Evolutionary conservation across 2,113 vertebrate species (phyloP).

Genomic region (Oryzias celebensis): DNA sequence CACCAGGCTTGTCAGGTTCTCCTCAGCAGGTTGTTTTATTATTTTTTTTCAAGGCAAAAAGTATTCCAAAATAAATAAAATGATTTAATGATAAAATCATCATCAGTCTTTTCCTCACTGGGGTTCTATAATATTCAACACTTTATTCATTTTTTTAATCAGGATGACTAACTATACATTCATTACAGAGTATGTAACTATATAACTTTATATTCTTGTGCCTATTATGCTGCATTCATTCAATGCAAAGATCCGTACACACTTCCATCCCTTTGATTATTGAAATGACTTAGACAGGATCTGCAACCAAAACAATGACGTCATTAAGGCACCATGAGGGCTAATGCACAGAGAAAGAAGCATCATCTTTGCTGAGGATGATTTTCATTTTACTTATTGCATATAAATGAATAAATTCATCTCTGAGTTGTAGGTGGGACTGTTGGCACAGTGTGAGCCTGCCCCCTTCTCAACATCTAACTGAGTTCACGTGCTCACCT

Average conservation of each 20-base stretch:
- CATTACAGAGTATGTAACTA: constrained; percentile 46
- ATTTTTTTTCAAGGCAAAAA: background rate
- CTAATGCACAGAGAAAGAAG: constrained; percentile 69
- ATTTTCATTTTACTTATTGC: constrained; percentile 67
- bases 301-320: constrained; percentile 2
- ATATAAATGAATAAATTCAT: constrained; percentile 30
- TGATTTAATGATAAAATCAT: background rate
- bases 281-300: constrained; percentile 11
- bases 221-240: constrained; percentile 7
- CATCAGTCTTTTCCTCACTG: background rate
- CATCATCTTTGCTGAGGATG: constrained; percentile 26
- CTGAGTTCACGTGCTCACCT: no score
- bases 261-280: background rate
- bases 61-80: background rate
- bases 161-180: constrained; percentile 64
- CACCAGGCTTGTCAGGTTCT: no score
- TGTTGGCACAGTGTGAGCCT: no score
- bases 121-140: constrained; percentile 3
- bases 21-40: no score
- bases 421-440: no score
- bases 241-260: constrained; percentile 6
- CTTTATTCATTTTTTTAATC: constrained; percentile 11
- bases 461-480: no score
- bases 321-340: constrained; percentile 71
- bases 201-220: constrained; percentile 15